phyloP scores from a whole-genome alignment of 1,140 invertebrate genomes.

The Pantala flavescens region DNA sequence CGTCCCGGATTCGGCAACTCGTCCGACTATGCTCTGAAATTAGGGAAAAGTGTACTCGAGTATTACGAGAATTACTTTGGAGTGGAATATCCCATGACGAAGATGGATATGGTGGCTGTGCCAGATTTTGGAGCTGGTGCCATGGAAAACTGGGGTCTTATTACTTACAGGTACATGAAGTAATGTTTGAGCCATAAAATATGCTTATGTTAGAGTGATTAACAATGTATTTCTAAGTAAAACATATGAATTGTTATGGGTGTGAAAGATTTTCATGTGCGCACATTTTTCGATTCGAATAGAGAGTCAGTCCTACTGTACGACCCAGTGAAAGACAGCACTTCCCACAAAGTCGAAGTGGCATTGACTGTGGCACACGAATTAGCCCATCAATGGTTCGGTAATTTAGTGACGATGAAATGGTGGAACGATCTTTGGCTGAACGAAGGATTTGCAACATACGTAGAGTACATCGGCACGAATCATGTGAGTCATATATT shows the following conservation, averaged over 20 bases:
- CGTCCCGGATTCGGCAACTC: conserved; percentile 51
- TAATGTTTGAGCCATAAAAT: no score
- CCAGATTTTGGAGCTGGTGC: conserved; percentile 68
- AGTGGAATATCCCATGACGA: conserved; percentile 26
- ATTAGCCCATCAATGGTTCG: conserved; percentile 40
- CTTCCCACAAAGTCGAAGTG: background rate
- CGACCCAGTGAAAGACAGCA: conserved; percentile 12
- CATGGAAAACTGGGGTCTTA: conserved; percentile 81
- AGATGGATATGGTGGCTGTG: conserved; percentile 59
- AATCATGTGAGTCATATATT: conserved; percentile 1
- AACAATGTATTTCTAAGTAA: no score
- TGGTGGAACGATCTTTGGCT: conserved; percentile 40
- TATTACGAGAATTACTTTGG: conserved; percentile 39
- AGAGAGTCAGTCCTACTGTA: conserved; percentile 18
- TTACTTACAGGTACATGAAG: conserved; percentile 48
- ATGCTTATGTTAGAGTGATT: no score
- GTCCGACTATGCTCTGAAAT: conserved; percentile 44
- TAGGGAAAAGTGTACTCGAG: conserved; percentile 41
- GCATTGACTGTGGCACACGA: conserved; percentile 42
- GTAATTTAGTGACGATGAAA: conserved; percentile 31
- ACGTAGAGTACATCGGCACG: conserved; percentile 19
- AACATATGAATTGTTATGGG: no score
- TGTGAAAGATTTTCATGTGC: no score
- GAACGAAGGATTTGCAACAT: conserved; percentile 27
- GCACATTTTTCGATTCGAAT: background rate